Percentiles rank a stretch among this genome's conserved stretches.
phyloP scores from a whole-genome alignment of 2,888 invertebrate species.

The Linyphia triangularis region DNA sequence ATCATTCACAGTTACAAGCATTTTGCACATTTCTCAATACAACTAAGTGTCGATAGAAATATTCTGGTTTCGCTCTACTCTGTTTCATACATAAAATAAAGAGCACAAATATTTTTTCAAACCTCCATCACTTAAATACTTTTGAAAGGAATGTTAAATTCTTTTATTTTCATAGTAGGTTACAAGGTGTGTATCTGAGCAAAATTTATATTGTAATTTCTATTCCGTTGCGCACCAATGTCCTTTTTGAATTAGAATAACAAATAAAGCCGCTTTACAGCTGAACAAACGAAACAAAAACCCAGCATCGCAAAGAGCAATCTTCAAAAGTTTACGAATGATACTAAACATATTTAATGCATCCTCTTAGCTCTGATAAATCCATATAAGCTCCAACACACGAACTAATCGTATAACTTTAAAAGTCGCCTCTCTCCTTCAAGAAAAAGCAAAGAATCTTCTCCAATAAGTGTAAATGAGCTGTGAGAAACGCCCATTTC shows the following conservation, averaged over 20 bases:
- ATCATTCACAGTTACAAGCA: too few relatives aligned
- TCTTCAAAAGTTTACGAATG: slow-evolving; percentile 15
- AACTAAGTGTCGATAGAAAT: too few relatives aligned
- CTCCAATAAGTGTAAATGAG: slow-evolving; percentile 6
- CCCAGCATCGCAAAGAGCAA: not conserved
- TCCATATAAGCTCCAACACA: not conserved
- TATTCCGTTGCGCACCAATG: not conserved
- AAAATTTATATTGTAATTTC: not conserved
- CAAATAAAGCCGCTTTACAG: not conserved
- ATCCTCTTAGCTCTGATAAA: not conserved
- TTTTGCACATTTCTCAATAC: too few relatives aligned
- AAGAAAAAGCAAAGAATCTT: not conserved
- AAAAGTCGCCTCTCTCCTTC: not conserved
- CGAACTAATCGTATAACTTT: slow-evolving; percentile 3
- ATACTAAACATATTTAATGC: not conserved
- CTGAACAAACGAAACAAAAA: not conserved
- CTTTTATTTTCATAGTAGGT: too few relatives aligned
- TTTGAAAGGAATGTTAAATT: too few relatives aligned
- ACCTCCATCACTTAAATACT: too few relatives aligned
- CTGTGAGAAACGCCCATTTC: slow-evolving; percentile 43
- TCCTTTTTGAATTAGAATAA: slow-evolving; percentile 3
- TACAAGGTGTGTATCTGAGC: too few relatives aligned
- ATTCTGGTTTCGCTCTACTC: too few relatives aligned
- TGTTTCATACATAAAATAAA: too few relatives aligned
- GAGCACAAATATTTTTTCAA: too few relatives aligned